phyloP scores from a whole-genome alignment of 2,888 invertebrate species.

The Aplocera efformata region DNA sequence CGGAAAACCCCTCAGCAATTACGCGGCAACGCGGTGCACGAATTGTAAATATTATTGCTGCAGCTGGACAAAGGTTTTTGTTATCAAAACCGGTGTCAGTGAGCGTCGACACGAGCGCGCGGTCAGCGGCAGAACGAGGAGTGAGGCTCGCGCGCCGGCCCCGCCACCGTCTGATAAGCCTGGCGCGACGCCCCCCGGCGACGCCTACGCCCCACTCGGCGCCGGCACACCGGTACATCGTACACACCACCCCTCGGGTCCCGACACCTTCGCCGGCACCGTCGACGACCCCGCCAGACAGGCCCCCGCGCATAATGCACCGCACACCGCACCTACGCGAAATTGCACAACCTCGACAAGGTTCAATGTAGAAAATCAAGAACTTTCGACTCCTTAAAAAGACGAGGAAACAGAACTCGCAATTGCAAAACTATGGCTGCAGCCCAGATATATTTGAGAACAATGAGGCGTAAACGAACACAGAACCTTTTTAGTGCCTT shows the following conservation, averaged over 20 bases:
- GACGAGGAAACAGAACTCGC: slow-evolving; percentile 60
- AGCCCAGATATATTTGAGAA: slow-evolving; percentile 69
- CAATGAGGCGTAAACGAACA: slow-evolving; percentile 69
- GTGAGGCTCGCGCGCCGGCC: slow-evolving; percentile 78
- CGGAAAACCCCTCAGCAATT: slow-evolving; percentile 75
- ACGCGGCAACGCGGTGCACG: slow-evolving; percentile 59
- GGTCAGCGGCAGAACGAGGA: slow-evolving; percentile 70
- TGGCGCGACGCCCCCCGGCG: slow-evolving; percentile 79
- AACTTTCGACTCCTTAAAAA: slow-evolving; percentile 77
- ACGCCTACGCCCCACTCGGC: slow-evolving; percentile 78
- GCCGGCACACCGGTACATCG: slow-evolving; percentile 66
- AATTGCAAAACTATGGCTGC: slow-evolving; percentile 62
- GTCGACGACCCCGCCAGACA: slow-evolving; percentile 53
- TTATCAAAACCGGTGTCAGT: slow-evolving; percentile 74
- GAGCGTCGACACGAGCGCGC: slow-evolving; percentile 65
- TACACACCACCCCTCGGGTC: slow-evolving; percentile 68
- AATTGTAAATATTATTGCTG: slow-evolving; percentile 75
- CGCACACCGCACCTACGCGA: slow-evolving; percentile 71
- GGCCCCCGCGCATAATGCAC: slow-evolving; percentile 67
- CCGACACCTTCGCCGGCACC: slow-evolving; percentile 44
- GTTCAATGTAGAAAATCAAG: slow-evolving; percentile 59
- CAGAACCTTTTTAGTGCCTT: slow-evolving; percentile 70
- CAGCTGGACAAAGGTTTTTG: slow-evolving; percentile 79
- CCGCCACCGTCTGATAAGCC: slow-evolving; percentile 79
- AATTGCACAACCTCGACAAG: slow-evolving; percentile 65